These are phyloP conservation scores for Enteromius viviparus DNA, from an alignment of 2,797 vertebrate genomes.

Conservation along the genomic window DNA sequence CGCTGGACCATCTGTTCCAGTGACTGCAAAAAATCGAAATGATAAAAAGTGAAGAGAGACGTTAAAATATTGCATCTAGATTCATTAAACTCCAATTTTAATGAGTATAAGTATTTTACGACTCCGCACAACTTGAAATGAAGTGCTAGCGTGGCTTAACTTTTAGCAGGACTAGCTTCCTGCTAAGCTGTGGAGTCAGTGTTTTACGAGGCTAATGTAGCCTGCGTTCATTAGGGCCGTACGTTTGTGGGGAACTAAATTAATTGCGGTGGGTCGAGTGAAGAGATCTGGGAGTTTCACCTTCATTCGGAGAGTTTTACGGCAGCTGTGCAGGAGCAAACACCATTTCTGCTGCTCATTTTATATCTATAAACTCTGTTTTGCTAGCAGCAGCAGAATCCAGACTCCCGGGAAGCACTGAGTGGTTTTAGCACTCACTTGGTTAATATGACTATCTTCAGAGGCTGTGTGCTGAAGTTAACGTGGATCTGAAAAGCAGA, in stretches of 20 bases:
- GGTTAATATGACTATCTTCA: background rate
- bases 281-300: slow-evolving; percentile 35
- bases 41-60: too few species aligned
- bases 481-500: background rate
- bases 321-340: background rate
- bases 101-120: too few species aligned
- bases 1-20: too few species aligned
- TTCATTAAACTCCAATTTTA: too few species aligned
- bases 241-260: slow-evolving; percentile 6
- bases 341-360: background rate
- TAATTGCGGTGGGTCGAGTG: slow-evolving; percentile 16
- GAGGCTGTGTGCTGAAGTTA: background rate
- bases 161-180: too few species aligned
- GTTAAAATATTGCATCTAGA: too few species aligned
- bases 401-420: background rate
- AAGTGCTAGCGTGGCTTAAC: too few species aligned
- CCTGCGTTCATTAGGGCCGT: too few species aligned
- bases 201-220: too few species aligned
- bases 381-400: background rate
- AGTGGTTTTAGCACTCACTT: background rate
- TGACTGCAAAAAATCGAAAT: too few species aligned
- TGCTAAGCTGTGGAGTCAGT: too few species aligned
- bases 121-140: too few species aligned
- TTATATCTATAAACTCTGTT: background rate
- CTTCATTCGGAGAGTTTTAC: slow-evolving; percentile 10